These are phyloP conservation scores for Taurulus bubalis DNA, from an alignment of 2,113 vertebrate genomes.

Conservation along the genomic window DNA sequence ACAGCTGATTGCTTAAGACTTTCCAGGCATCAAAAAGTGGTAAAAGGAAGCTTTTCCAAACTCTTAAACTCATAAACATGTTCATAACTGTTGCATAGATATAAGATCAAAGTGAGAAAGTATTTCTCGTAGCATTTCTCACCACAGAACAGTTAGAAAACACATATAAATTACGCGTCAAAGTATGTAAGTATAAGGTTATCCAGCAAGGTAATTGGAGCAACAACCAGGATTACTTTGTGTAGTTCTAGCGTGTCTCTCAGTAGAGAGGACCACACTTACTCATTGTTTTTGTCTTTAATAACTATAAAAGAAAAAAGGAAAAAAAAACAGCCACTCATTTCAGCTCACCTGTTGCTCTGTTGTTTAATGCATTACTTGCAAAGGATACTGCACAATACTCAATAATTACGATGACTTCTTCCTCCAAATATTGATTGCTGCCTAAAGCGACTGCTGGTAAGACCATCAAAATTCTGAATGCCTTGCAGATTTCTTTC, in stretches of 20 bases:
- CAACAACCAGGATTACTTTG: background rate
- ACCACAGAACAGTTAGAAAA: background rate
- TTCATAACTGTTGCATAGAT: background rate
- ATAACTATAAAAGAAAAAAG: background rate
- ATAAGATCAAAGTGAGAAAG: background rate
- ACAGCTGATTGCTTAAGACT: background rate
- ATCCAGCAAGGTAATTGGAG: background rate
- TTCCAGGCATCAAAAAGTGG: background rate
- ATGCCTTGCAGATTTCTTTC: background rate
- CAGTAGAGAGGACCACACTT: background rate
- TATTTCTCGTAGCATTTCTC: background rate
- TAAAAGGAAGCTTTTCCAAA: background rate
- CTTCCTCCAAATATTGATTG: constrained; percentile 2
- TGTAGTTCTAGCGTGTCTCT: background rate
- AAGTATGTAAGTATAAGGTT: background rate
- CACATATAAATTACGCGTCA: too few relatives aligned
- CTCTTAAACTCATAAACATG: background rate
- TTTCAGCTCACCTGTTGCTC: background rate
- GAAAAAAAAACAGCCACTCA: background rate
- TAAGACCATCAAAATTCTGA: background rate
- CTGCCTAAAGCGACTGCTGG: background rate
- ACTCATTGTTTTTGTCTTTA: background rate
- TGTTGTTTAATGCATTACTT: background rate
- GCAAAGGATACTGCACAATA: background rate
- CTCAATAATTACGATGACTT: background rate